A percentile compares a stretch with the other conserved stretches of the same genome.
phyloP scores from a whole-genome alignment of 2,888 invertebrate species.

The Aromia moschata region DNA sequence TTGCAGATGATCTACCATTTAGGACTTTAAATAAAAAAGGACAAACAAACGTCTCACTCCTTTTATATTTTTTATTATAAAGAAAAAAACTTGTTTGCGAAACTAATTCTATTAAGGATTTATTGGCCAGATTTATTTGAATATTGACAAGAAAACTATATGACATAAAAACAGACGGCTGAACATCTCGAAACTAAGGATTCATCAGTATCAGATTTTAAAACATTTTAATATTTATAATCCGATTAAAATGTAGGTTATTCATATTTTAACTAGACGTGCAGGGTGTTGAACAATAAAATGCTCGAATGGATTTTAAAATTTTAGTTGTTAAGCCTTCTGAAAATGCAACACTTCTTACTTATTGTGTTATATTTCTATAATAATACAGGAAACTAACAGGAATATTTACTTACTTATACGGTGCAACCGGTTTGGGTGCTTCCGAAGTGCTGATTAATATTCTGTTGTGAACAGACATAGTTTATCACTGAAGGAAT shows the following conservation, averaged over 20 bases:
- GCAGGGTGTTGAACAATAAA: background rate
- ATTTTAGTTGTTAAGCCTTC: background rate
- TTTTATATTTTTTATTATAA: too few species aligned
- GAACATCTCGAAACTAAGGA: too few species aligned
- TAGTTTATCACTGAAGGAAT: conserved; percentile 3
- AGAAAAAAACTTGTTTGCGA: too few species aligned
- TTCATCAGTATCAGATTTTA: too few species aligned
- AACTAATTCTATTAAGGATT: too few species aligned
- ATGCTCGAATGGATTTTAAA: background rate
- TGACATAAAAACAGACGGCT: too few species aligned
- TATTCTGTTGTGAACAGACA: conserved; percentile 7
- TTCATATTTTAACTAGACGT: background rate
- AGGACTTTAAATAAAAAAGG: too few species aligned
- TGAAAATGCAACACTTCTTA: background rate
- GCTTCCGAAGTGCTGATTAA: conserved; percentile 8
- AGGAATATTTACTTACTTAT: conserved; percentile 13
- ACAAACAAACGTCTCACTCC: too few species aligned
- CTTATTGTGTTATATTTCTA: background rate
- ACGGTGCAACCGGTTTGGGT: conserved; percentile 16
- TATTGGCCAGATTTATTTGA: too few species aligned
- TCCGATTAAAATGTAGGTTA: background rate
- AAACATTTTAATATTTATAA: too few species aligned
- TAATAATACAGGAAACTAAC: background rate
- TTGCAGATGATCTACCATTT: too few species aligned
- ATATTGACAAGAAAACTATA: too few species aligned